These are phyloP conservation scores for Halictus ligatus DNA, from an alignment of 2,888 invertebrate species.

Conservation along the genomic window DNA sequence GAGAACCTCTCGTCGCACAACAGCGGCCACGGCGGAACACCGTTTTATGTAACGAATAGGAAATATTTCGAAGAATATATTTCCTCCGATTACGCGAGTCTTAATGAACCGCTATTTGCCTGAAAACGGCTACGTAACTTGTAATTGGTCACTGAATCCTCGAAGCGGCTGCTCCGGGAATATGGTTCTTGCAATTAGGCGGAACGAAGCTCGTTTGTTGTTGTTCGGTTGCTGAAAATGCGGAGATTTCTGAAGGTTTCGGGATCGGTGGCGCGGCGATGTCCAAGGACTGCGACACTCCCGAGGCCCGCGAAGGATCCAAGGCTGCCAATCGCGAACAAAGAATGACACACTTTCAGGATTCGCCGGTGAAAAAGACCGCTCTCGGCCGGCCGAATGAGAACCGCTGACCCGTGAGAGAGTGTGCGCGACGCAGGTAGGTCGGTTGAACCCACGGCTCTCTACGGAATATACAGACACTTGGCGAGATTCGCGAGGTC, in stretches of 20 bases:
- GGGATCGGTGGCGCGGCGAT: neutral
- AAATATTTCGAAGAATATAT: conserved; percentile 26
- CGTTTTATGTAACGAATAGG: conserved; percentile 41
- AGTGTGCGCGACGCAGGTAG: conserved; percentile 77
- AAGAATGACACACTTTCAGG: conserved; percentile 16
- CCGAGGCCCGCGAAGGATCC: neutral
- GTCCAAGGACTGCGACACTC: neutral
- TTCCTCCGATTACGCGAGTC: conserved; percentile 24
- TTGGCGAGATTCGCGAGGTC: conserved; percentile 80
- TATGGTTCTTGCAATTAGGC: neutral
- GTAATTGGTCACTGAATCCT: conserved; percentile 9
- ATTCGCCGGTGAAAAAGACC: neutral
- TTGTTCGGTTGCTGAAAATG: neutral
- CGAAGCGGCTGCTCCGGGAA: neutral
- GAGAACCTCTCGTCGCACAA: neutral
- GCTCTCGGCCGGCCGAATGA: conserved; percentile 48
- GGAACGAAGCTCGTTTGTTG: neutral
- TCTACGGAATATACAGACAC: conserved; percentile 79
- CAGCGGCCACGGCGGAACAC: neutral
- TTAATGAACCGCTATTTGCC: conserved; percentile 15
- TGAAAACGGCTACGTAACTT: neutral
- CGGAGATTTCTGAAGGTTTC: neutral
- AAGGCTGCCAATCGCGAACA: neutral
- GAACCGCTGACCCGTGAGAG: conserved; percentile 70
- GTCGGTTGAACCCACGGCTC: conserved; percentile 79